Base-by-base conservation (phyloP, 2,113 vertebrate species). In the Coptodon rendalli region DNA sequence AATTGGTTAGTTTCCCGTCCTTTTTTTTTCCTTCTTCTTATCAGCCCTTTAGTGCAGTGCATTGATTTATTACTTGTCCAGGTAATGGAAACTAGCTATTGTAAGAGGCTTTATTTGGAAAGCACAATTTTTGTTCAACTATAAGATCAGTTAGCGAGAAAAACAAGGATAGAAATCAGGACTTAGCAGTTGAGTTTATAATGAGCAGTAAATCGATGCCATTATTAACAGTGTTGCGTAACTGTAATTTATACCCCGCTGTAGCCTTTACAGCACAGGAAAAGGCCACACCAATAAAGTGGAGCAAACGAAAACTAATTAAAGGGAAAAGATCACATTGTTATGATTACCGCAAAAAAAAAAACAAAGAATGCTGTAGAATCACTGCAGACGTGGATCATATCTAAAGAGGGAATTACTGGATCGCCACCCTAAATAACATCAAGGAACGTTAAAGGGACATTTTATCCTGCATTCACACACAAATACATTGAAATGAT, bases 241-340 rank as follows among this genome's bases (percentile, higher is more conserved):
- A 22, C 40, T 34, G 24, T 50, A 24, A 57, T 85, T 85, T 79
- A 52, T 31, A 36, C 31, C 2, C 34, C 3, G 5, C 29, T 34
- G 45, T 31, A 78, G 24, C 43, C 45, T 78, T 78, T 78, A 78
- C 73, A 52, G 45, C 10, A 2, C 16, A 13, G 45, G 10, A 52
- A 78, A 78, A 78, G 27, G 45, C 45, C 45, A 52, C 45, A 52
- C 27, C 4, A 52, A n/a, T 76, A 76, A 76, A 76, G 3, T 29
- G 73, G 4, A 13, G 27, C 45, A 52, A 50, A 31, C 2, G 0
- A 19, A 19, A 27, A 12, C 6, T 1, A 50, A 50, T 50, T 31
- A 78, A 76, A 48, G 71, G 4, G 24, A 31, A 78, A 78, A 50
- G 24, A 78, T 78, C 43, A 19, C 61, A 66, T 29, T 31, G 43